Conservation (phyloP, 2,888 invertebrate genomes). For the Drosophila histrio region DNA sequence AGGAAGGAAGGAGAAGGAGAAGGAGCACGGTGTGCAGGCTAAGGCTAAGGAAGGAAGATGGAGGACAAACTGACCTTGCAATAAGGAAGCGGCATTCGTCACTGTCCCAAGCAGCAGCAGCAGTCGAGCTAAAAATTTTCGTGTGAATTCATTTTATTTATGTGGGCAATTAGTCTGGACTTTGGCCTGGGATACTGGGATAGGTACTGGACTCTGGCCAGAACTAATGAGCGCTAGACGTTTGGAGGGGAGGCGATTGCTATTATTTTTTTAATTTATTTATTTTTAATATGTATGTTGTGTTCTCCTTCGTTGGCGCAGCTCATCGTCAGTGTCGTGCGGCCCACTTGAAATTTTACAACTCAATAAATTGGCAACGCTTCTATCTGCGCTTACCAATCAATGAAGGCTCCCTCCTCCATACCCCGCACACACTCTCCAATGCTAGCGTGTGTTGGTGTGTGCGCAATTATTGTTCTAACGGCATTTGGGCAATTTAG, state of each 20-base stretch:
- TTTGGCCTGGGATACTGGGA: background rate
- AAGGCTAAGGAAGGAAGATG: background rate
- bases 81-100: slow-evolving; percentile 76
- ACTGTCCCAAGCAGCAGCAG: slow-evolving; percentile 55
- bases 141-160: slow-evolving; percentile 66
- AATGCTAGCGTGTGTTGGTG: slow-evolving; percentile 15
- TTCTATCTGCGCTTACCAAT: slow-evolving; percentile 62
- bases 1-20: background rate
- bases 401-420: slow-evolving; percentile 27
- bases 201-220: background rate
- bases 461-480: slow-evolving; percentile 27
- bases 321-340: slow-evolving; percentile 1
- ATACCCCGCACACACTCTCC: slow-evolving; percentile 2
- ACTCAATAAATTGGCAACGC: slow-evolving; percentile 73
- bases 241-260: background rate
- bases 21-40: background rate
- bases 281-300: slow-evolving; percentile 76
- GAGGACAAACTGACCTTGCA: slow-evolving; percentile 70
- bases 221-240: slow-evolving; percentile 45
- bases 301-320: slow-evolving; percentile 1
- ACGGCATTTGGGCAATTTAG: slow-evolving; percentile 39
- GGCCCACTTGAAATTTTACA: slow-evolving; percentile 64
- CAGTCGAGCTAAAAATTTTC: slow-evolving; percentile 25
- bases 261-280: slow-evolving; percentile 65
- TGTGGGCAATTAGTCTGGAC: slow-evolving; percentile 68